Conservation (phyloP, 2,113 vertebrate species). For the Athene cunicularia region DNA sequence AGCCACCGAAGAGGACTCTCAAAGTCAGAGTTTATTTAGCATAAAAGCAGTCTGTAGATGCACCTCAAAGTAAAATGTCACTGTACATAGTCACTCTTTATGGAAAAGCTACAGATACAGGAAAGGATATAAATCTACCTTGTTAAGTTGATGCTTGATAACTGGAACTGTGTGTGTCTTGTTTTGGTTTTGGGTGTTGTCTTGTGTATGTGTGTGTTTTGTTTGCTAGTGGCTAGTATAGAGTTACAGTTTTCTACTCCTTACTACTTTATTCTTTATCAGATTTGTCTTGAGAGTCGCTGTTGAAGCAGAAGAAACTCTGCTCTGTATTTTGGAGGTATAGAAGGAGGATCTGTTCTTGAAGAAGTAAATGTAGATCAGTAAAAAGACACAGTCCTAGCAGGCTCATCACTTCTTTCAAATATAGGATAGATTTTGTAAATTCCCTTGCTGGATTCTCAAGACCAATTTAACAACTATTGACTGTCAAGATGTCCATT, state of each 20-base stretch:
- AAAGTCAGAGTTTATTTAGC: background rate
- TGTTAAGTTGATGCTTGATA: background rate
- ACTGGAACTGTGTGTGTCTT: background rate
- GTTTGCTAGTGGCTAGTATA: background rate
- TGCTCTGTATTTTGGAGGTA: background rate
- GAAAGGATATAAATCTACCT: background rate
- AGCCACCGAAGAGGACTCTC: background rate
- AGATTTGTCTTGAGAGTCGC: background rate
- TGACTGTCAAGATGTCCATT: background rate
- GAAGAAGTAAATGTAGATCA: background rate
- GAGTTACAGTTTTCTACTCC: background rate
- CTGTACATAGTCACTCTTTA: background rate
- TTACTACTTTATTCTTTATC: background rate
- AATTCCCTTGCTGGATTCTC: background rate
- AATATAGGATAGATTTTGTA: background rate
- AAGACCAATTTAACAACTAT: background rate
- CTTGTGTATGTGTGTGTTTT: background rate
- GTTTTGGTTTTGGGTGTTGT: background rate
- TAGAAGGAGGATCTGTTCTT: background rate
- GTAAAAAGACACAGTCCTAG: background rate
- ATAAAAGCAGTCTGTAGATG: background rate
- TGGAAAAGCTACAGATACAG: background rate
- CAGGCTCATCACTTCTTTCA: background rate
- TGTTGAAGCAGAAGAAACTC: background rate
- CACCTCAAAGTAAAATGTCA: background rate